Percentiles rank a stretch among this genome's conserved stretches.
Conservation (phyloP, 2,797 vertebrate species). For the Poeciliopsis turneri region DNA sequence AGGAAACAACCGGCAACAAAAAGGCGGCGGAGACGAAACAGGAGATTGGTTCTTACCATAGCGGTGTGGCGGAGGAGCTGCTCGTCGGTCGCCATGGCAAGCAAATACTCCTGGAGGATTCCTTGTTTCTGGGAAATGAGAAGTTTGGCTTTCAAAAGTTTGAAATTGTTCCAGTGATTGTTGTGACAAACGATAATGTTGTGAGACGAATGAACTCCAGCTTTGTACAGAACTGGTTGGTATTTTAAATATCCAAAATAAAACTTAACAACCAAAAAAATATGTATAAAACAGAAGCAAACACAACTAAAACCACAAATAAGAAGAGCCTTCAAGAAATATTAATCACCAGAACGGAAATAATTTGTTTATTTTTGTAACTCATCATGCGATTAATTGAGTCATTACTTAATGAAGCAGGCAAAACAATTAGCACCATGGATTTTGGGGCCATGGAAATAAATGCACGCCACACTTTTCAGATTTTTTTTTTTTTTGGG, state of each 20-base stretch:
- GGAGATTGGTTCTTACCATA: slow-evolving; percentile 81
- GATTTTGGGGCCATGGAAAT: neutral
- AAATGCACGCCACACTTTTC: slow-evolving; percentile 8
- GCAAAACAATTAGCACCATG: neutral
- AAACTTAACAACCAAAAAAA: too few species aligned
- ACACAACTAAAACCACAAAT: too few species aligned
- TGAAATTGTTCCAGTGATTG: neutral
- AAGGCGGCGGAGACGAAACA: neutral
- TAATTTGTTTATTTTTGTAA: too few species aligned
- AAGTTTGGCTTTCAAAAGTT: slow-evolving; percentile 12
- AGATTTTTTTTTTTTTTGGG: neutral
- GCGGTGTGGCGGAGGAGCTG: slow-evolving; percentile 90
- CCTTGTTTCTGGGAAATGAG: slow-evolving; percentile 85
- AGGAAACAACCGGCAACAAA: neutral
- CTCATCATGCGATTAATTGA: too few species aligned
- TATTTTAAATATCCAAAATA: too few species aligned
- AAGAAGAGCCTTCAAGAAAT: too few species aligned
- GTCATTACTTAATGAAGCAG: too few species aligned
- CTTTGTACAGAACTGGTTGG: too few species aligned
- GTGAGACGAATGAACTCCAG: too few species aligned
- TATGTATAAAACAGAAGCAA: too few species aligned
- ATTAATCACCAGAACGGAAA: too few species aligned
- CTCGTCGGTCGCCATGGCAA: slow-evolving; percentile 94
- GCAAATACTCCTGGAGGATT: slow-evolving; percentile 91
- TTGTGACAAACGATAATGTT: too few species aligned